Percentiles rank a stretch among this genome's conserved stretches.
These are phyloP conservation scores for Anarrhichthys ocellatus DNA, from an alignment of 2,113 vertebrate genomes.

Conservation along the genomic window DNA sequence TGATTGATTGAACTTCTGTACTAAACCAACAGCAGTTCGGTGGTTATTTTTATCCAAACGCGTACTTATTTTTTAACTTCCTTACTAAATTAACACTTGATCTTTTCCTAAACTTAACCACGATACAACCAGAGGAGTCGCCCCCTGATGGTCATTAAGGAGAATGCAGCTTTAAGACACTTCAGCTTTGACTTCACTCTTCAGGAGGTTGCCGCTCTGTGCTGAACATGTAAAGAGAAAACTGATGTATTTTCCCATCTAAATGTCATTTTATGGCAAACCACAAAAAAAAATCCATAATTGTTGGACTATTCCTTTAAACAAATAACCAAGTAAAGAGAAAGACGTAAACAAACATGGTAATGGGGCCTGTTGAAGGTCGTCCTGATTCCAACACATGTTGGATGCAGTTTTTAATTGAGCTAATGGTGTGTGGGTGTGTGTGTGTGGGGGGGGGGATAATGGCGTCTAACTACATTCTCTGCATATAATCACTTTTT, in stretches of 20 bases:
- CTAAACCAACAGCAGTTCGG: no score
- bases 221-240: neutral
- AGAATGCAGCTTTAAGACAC: neutral
- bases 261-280: neutral
- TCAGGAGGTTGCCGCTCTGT: neutral
- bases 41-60: no score
- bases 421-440: neutral
- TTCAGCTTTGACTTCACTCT: no score
- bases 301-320: neutral
- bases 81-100: no score
- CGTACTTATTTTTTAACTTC: no score
- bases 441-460: no score
- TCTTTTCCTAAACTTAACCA: no score
- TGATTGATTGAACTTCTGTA: no score
- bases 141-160: neutral
- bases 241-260: neutral
- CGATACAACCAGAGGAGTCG: neutral
- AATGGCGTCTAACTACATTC: neutral
- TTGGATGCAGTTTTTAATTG: neutral
- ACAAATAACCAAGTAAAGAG: neutral
- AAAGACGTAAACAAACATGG: neutral
- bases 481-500: constrained; percentile 5
- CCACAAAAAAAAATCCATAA: neutral
- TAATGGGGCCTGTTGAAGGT: neutral
- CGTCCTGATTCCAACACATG: neutral